Percentiles rank a stretch among this genome's conserved stretches.
phyloP scores from a whole-genome alignment of 1,140 invertebrate genomes.

The Cardiocondyla obscurior region DNA sequence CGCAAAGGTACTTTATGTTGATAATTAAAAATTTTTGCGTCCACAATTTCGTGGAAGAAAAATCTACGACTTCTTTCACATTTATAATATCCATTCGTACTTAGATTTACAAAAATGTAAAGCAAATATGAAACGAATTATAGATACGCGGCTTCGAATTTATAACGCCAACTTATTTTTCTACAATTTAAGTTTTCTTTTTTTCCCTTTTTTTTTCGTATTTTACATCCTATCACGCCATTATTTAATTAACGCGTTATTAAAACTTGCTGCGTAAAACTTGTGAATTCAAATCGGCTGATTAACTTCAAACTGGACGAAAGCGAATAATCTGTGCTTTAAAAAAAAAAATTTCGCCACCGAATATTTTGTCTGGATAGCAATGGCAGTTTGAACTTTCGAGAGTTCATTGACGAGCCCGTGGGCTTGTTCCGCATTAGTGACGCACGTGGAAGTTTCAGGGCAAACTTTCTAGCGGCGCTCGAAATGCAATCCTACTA shows the following conservation, averaged over 20 bases:
- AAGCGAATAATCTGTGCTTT: constrained; percentile 25
- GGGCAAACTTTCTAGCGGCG: constrained; percentile 65
- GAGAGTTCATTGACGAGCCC: constrained; percentile 41
- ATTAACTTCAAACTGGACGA: neutral
- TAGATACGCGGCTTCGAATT: neutral
- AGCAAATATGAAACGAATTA: neutral
- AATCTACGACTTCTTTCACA: neutral
- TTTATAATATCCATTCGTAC: neutral
- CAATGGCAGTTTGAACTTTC: constrained; percentile 49
- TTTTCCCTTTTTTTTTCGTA: neutral
- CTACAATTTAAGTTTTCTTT: neutral
- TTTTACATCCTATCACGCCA: neutral
- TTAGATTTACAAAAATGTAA: neutral
- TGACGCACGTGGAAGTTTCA: constrained; percentile 61
- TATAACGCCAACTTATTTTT: neutral
- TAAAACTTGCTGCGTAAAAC: neutral
- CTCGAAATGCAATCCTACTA: constrained; percentile 57
- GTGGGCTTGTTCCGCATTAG: constrained; percentile 63
- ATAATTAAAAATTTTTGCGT: constrained; percentile 32
- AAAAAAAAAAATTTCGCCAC: constrained; percentile 50
- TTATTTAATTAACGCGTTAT: neutral
- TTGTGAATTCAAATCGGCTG: neutral
- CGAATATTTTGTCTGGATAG: constrained; percentile 26
- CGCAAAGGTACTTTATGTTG: constrained; percentile 12
- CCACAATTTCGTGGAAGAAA: neutral